Evolutionary conservation across 30 jellyfish, hydroid and myxozoan genomes (phyloP).

Genomic region (Aurelia coerulea): DNA sequence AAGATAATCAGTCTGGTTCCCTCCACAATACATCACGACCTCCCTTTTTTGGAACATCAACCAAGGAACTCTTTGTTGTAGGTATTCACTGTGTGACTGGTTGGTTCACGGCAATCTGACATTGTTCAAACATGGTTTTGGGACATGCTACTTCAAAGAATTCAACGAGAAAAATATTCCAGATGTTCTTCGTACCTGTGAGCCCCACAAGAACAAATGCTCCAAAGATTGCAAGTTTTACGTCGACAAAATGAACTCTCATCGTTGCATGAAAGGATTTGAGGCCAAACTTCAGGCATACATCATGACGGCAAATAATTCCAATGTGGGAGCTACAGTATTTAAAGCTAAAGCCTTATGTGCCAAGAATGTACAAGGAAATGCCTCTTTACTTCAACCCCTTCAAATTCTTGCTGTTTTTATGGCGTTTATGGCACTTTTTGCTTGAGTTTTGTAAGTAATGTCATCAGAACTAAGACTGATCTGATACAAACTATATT

Average conservation of each 20-base stretch:
- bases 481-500: too few species aligned
- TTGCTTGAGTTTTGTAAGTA: not conserved
- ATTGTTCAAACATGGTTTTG: slow-evolving; percentile 52
- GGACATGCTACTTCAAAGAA: slow-evolving; percentile 63
- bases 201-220: slow-evolving; percentile 32
- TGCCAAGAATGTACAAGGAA: slow-evolving; percentile 9
- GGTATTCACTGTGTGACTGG: slow-evolving; percentile 67
- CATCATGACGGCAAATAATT: not conserved
- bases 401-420: not conserved
- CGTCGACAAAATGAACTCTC: slow-evolving; percentile 45
- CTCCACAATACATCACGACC: too few species aligned
- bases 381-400: slow-evolving; percentile 1
- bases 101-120: slow-evolving; percentile 11
- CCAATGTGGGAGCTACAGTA: slow-evolving; percentile 38
- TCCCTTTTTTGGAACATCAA: too few species aligned
- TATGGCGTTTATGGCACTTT: not conserved
- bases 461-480: too few species aligned
- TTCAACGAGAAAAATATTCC: slow-evolving; percentile 22
- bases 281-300: slow-evolving; percentile 12
- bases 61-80: not conserved
- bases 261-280: slow-evolving; percentile 61
- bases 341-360: slow-evolving; percentile 42
- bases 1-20: too few species aligned
- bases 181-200: slow-evolving; percentile 36
- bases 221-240: slow-evolving; percentile 47